Evolutionary conservation across 2,113 vertebrate genomes (phyloP), one percentile per base, ranked within the genome.

Genomic region (Rhabdomys dilectus): DNA sequence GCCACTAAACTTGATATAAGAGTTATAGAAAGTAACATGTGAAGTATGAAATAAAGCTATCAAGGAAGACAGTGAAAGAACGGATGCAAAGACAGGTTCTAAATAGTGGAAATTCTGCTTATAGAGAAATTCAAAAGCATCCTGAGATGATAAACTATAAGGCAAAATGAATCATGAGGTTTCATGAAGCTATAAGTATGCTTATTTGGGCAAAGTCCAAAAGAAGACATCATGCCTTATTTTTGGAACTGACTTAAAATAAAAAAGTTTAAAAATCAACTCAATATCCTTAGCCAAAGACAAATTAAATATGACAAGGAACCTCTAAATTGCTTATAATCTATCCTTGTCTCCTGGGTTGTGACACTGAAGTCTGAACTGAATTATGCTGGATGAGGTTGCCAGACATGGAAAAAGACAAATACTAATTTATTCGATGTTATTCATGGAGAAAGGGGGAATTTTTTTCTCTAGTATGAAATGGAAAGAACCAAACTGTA

Each of bases 211-310:
- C 92, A 96, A 90, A 88, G 66, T 96, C 96, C 93, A 93, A 97
- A 95, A 91, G 36, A 96, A 93, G 90, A 97, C 92, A 96, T 97
- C 96, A 96, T 96, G 96, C 89, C 96, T 84, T 97, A 98, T 97
- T 98, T 97, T 97, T 98, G 98, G 97, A 98, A 97, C 39, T 10
- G 93, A 97, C 96, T 60, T 97, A 82, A 94, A 98, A 98, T 97
- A 90, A 96, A 95, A 95, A 97, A 88, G 91, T 97, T 91, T 70
- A 96, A 81, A 97, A 97, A 96, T 94, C 95, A 96, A 94, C 53
- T 81, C 60, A 94, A 86, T 88, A 93, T 91, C 29, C 53, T 48
- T 91, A 36, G 88, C 72, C 94, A 94, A 96, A 91, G 90, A 92
- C 91, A 97, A 97, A 96, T 98, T 97, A 93, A 96, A 78, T 91